These are phyloP conservation scores for Octopus sinensis DNA, from an alignment of 1,140 invertebrate species.

Conservation along the genomic window DNA sequence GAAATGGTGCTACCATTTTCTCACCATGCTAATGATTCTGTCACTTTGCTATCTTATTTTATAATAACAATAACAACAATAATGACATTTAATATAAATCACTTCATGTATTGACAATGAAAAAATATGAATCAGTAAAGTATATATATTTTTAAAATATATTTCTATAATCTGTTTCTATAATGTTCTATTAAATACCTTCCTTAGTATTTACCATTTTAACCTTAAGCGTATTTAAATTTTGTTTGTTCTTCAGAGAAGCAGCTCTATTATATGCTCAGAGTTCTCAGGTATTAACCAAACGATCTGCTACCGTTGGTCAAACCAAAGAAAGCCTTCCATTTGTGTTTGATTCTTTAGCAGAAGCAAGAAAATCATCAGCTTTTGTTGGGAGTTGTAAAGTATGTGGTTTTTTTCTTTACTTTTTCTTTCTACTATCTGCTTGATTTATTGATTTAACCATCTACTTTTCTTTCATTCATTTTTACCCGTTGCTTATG, in stretches of 20 bases:
- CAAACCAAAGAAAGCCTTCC: constrained; percentile 67
- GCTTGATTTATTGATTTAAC: background rate
- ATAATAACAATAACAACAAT: too few species aligned
- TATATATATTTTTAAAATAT: too few species aligned
- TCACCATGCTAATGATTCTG: too few species aligned
- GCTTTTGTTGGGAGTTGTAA: constrained; percentile 78
- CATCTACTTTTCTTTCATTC: background rate
- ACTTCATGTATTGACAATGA: too few species aligned
- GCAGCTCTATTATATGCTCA: constrained; percentile 57
- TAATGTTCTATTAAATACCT: too few species aligned
- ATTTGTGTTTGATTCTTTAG: constrained; percentile 77
- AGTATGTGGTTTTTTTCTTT: constrained; percentile 32
- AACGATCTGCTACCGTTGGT: constrained; percentile 27
- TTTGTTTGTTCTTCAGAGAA: constrained; percentile 53
- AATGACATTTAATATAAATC: too few species aligned
- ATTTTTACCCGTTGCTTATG: constrained; percentile 18
- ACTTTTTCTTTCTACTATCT: background rate
- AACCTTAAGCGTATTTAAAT: too few species aligned
- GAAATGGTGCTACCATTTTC: too few species aligned
- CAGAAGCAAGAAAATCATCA: constrained; percentile 66
- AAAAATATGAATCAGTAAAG: too few species aligned
- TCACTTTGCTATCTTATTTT: too few species aligned
- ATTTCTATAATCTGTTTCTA: too few species aligned
- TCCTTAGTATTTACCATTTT: too few species aligned
- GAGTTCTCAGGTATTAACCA: constrained; percentile 51